phyloP scores from a whole-genome alignment of 2,113 vertebrate genomes.

The Lepus europaeus region DNA sequence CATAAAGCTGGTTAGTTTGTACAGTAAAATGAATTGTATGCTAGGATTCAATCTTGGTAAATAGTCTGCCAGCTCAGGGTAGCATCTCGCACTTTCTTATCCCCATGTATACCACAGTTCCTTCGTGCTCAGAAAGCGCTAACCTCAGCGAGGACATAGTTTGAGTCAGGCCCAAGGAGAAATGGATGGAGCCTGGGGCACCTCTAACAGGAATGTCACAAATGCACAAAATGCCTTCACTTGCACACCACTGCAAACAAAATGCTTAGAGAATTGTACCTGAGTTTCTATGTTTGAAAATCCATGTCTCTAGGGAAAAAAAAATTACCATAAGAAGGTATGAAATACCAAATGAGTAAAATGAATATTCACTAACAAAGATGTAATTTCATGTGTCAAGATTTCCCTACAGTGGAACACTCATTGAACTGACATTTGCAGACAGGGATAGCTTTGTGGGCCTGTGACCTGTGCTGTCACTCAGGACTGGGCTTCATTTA shows the following conservation, averaged over 20 bases:
- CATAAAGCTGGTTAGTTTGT: slow-evolving; percentile 23
- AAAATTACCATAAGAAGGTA: not conserved
- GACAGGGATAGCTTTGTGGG: not conserved
- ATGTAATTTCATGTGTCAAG: not conserved
- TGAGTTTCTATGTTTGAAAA: slow-evolving; percentile 21
- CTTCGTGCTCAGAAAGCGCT: not conserved
- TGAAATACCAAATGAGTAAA: not conserved
- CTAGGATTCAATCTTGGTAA: not conserved
- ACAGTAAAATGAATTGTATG: not conserved
- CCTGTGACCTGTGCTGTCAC: not conserved
- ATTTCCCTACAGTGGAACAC: not conserved
- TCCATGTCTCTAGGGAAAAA: not conserved
- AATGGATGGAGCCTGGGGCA: not conserved
- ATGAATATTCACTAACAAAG: not conserved
- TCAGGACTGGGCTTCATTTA: not conserved
- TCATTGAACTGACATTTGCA: not conserved
- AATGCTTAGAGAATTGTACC: not conserved
- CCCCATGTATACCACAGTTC: not conserved
- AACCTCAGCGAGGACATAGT: not conserved
- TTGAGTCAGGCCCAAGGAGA: not conserved
- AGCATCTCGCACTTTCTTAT: slow-evolving; percentile 3
- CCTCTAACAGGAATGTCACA: not conserved
- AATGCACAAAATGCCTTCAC: not conserved
- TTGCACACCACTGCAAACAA: not conserved
- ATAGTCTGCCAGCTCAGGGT: not conserved